phyloP scores from a whole-genome alignment of 2,888 invertebrate genomes.

The Pomacea canaliculata region DNA sequence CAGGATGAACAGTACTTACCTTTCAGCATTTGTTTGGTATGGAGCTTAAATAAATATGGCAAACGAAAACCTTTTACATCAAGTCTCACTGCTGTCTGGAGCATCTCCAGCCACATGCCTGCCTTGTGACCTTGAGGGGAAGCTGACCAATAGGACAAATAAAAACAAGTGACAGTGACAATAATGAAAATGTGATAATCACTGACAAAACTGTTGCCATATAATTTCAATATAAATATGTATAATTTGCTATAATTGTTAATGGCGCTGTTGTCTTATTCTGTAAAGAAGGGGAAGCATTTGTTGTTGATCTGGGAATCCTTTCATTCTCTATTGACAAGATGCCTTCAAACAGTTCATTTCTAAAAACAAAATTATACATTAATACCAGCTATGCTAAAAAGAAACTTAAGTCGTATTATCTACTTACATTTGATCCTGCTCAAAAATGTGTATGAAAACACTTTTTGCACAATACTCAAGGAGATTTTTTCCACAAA shows the following conservation, averaged over 20 bases:
- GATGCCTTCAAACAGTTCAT: too few species aligned
- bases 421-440: slow-evolving; percentile 71
- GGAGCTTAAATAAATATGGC: slow-evolving; percentile 26
- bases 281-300: too few species aligned
- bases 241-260: too few species aligned
- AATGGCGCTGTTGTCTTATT: too few species aligned
- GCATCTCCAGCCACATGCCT: slow-evolving; percentile 74
- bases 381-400: too few species aligned
- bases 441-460: slow-evolving; percentile 76
- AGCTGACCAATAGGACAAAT: slow-evolving; percentile 7
- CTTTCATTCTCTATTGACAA: too few species aligned
- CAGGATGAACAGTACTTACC: slow-evolving; percentile 4
- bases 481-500: slow-evolving; percentile 77
- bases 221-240: too few species aligned
- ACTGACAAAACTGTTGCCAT: too few species aligned
- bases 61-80: slow-evolving; percentile 69
- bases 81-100: slow-evolving; percentile 77
- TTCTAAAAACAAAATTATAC: too few species aligned
- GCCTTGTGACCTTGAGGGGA: slow-evolving; percentile 58
- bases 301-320: too few species aligned
- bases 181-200: not conserved
- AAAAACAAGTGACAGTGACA: not conserved
- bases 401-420: too few species aligned
- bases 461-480: slow-evolving; percentile 75
- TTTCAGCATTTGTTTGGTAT: slow-evolving; percentile 1